phyloP scores from a whole-genome alignment of 2,888 invertebrate species.

The Caenorhabditis sp. region DNA sequence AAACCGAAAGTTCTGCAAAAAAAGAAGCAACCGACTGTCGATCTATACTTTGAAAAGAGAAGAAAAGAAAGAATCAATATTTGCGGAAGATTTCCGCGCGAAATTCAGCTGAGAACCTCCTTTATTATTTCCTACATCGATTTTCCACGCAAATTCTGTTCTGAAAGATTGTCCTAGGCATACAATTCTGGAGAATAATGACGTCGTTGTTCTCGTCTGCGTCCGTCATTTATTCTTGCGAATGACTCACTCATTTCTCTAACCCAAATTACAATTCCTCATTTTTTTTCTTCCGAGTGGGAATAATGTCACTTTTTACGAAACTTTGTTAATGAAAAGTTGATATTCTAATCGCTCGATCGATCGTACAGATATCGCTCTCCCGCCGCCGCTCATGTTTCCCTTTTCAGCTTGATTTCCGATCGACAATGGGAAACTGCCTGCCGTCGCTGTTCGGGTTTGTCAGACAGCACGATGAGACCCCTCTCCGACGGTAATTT shows the following conservation, averaged over 20 bases:
- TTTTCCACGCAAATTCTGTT: not conserved
- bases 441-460: conserved; percentile 64
- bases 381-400: not conserved
- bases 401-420: conserved; percentile 22
- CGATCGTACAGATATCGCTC: not conserved
- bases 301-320: too few relatives aligned
- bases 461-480: conserved; percentile 51
- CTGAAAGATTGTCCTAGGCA: not conserved
- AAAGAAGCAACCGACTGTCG: too few relatives aligned
- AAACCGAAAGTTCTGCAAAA: too few relatives aligned
- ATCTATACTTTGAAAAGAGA: too few relatives aligned
- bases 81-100: conserved; percentile 9
- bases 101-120: not conserved
- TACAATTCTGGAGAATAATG: not conserved
- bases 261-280: too few relatives aligned
- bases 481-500: conserved; percentile 53
- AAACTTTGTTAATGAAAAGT: too few relatives aligned
- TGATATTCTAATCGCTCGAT: not conserved
- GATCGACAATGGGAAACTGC: conserved; percentile 68
- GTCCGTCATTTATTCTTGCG: not conserved
- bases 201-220: not conserved
- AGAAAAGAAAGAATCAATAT: conserved; percentile 33
- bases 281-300: too few relatives aligned
- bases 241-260: not conserved
- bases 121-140: not conserved